phyloP scores from a whole-genome alignment of 2,888 invertebrate genomes.

The Cyaniris semiargus region DNA sequence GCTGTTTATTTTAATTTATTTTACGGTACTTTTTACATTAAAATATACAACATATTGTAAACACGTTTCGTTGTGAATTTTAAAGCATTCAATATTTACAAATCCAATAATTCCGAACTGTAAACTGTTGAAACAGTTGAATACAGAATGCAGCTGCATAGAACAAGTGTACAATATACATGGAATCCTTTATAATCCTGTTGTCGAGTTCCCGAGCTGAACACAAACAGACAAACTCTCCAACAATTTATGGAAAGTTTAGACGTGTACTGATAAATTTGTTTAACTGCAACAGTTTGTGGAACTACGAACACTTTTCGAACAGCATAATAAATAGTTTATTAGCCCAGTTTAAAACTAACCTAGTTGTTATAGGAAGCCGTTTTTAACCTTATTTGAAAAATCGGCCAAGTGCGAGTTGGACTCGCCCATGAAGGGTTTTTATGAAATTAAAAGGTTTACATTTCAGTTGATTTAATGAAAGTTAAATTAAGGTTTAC shows the following conservation, averaged over 20 bases:
- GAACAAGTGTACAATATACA: constrained; percentile 21
- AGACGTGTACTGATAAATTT: not conserved
- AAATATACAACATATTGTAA: too few relatives aligned
- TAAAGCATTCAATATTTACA: not conserved
- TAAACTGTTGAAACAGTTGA: not conserved
- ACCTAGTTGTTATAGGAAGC: not conserved
- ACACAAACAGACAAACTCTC: constrained; percentile 26
- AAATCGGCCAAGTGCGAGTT: too few relatives aligned
- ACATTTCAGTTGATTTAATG: too few relatives aligned
- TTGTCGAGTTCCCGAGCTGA: not conserved
- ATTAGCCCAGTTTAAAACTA: not conserved
- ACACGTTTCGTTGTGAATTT: too few relatives aligned
- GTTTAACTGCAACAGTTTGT: constrained; percentile 5
- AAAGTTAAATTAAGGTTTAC: too few relatives aligned
- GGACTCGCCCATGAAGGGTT: too few relatives aligned
- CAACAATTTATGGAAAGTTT: not conserved
- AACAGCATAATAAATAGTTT: not conserved
- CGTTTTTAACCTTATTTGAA: not conserved
- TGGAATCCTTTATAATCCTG: constrained; percentile 10
- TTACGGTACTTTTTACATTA: too few relatives aligned
- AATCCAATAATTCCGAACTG: constrained; percentile 7
- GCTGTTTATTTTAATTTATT: too few relatives aligned
- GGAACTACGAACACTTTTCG: not conserved
- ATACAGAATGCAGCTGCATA: constrained; percentile 6
- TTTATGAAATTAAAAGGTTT: too few relatives aligned